Percentiles rank a stretch among this genome's conserved stretches.
phyloP scores from a whole-genome alignment of 2,797 vertebrate species.

The Spheniscus humboldti region DNA sequence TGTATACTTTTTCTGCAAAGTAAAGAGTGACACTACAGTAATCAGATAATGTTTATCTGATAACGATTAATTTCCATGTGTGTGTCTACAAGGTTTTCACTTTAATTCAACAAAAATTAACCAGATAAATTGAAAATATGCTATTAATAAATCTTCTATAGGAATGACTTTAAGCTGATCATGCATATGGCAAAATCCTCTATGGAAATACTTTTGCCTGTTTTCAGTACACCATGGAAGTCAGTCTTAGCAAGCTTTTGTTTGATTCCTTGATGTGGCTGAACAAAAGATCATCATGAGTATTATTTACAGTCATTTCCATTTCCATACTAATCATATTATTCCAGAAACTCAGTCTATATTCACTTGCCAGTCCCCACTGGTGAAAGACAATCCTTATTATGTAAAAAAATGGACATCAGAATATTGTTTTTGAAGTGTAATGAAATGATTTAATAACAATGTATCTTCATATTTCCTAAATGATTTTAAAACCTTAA shows the following conservation, averaged over 20 bases:
- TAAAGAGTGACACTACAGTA: background rate
- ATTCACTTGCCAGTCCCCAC: background rate
- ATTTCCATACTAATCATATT: constrained; percentile 41
- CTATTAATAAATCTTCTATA: background rate
- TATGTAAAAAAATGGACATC: constrained; percentile 4
- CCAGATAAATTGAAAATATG: background rate
- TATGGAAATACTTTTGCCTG: background rate
- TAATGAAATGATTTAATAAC: constrained; percentile 53
- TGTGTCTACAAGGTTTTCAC: background rate
- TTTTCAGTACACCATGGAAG: background rate
- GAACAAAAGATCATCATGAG: constrained; percentile 36
- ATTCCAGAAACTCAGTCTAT: constrained; percentile 20
- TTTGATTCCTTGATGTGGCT: background rate
- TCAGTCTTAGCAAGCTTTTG: background rate
- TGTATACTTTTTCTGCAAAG: background rate
- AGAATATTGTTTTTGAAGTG: constrained; percentile 47
- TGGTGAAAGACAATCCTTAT: constrained; percentile 36
- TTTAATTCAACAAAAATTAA: constrained; percentile 40
- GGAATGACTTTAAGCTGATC: background rate
- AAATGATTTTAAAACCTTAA: constrained; percentile 56
- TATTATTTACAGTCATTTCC: constrained; percentile 28
- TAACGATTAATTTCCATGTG: background rate
- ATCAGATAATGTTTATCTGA: background rate
- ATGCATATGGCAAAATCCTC: background rate
- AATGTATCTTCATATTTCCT: constrained; percentile 55